Base-by-base conservation (phyloP, 1,140 invertebrate genomes). In the Listronotus oregonensis region DNA sequence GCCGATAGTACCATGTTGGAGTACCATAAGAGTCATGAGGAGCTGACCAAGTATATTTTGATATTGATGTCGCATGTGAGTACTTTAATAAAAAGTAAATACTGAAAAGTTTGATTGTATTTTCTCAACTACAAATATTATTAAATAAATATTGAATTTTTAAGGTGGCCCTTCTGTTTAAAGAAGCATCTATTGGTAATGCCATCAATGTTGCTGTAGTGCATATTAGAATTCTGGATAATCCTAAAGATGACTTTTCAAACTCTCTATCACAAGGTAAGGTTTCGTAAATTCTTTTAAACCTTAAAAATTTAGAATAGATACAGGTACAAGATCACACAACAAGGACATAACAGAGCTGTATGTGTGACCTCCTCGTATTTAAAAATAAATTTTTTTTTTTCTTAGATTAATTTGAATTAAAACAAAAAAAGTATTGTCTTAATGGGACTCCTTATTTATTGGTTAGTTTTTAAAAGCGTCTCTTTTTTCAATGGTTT, bases 181-280 rank as follows among this genome's bases (percentile, higher is more conserved):
- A 90, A 66, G 90, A 94, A 75, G 85, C 88, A 6, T 90, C 87
- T 32, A 89, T 95, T 63, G 90, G 92, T 6, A 93, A 94, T 76
- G 86, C 89, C 0, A 86, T 95, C 43, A 89, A 86, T 69, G 86
- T 95, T 31, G 85, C 89, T 0, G 85, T 95, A 8, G 87, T 91
- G 6, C 87, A 90, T 62, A 84, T 90, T 42, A 75, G 88, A 12
- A 78, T 87, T 12, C 80, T 87, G 34, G 80, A 84, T 18, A 77
- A 85, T 17, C 56, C 49, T 6, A 50, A 34, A 4, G 72, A 81
- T n/a, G 71, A 74, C 34, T 75, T 75, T 50, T 62, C 66, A 1
- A 68, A 68, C 34, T 63, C 56, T 1, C 59, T 61, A 32, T 75
- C 75, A 2, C 67, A 71, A 71, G 70, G 73, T 74, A 64, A 64